These are phyloP conservation scores for Trissoscelio sp. DNA, from an alignment of 2,888 invertebrate species.

Conservation along the genomic window DNA sequence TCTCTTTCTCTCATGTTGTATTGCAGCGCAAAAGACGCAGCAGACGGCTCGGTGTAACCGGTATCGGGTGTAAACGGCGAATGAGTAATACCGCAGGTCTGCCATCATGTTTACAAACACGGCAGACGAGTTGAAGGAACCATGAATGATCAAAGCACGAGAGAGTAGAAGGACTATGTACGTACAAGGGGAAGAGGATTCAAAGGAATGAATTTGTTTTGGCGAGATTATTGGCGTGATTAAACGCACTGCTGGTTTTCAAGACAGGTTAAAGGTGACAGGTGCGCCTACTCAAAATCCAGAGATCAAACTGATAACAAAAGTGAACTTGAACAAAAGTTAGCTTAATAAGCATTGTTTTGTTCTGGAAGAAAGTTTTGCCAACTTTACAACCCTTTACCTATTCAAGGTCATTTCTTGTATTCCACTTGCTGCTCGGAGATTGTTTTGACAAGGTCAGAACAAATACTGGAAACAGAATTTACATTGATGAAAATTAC, in stretches of 20 bases:
- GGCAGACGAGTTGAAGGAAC: slow-evolving; percentile 77
- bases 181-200: slow-evolving; percentile 23
- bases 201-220: slow-evolving; percentile 58
- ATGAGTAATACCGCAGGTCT: slow-evolving; percentile 77
- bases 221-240: slow-evolving; percentile 40
- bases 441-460: too few relatives aligned
- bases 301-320: slow-evolving; percentile 20
- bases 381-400: neutral
- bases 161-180: slow-evolving; percentile 24
- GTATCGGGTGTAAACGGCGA: slow-evolving; percentile 69
- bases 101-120: slow-evolving; percentile 79
- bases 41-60: slow-evolving; percentile 64
- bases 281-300: slow-evolving; percentile 7
- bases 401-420: neutral
- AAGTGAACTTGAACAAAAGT: slow-evolving; percentile 13
- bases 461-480: too few relatives aligned
- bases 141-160: slow-evolving; percentile 75
- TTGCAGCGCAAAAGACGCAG: slow-evolving; percentile 14
- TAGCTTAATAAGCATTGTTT: slow-evolving; percentile 10
- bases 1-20: neutral
- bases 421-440: neutral
- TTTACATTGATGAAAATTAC: too few relatives aligned
- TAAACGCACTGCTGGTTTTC: slow-evolving; percentile 5
- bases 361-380: slow-evolving; percentile 10
- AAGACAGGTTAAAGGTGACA: slow-evolving; percentile 5